Percentiles rank a stretch among this genome's conserved stretches.
phyloP scores from a whole-genome alignment of 2,888 invertebrate species.

The Lasioglossum villosulum region DNA sequence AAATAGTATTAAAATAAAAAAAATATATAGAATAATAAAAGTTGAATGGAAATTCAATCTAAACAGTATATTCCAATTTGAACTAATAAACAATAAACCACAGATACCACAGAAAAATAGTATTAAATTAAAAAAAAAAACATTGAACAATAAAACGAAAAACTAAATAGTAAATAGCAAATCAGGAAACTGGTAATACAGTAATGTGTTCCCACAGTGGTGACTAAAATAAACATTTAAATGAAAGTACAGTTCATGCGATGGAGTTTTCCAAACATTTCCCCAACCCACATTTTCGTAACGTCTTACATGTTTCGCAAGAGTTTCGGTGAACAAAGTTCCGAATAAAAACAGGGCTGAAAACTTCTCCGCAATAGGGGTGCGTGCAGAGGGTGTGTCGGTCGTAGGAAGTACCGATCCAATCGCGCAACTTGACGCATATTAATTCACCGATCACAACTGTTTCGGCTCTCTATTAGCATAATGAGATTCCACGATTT shows the following conservation, averaged over 20 bases:
- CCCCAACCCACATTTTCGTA: not conserved
- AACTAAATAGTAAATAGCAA: not conserved
- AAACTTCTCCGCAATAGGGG: not conserved
- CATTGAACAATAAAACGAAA: too few species aligned
- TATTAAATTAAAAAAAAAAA: too few species aligned
- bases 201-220: not conserved
- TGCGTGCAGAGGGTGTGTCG: not conserved
- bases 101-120: too few species aligned
- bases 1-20: too few species aligned
- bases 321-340: not conserved
- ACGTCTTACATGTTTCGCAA: not conserved
- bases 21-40: too few species aligned
- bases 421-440: not conserved
- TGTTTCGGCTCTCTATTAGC: conserved; percentile 20
- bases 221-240: too few species aligned
- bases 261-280: not conserved
- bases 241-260: not conserved
- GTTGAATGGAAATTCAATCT: too few species aligned
- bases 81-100: too few species aligned
- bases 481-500: conserved; percentile 33
- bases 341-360: not conserved
- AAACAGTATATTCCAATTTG: too few species aligned
- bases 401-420: not conserved
- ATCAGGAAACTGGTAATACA: not conserved
- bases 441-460: conserved; percentile 28